Evolutionary conservation across 2,113 vertebrate species (phyloP).

Genomic region (Amphilophus citrinellus): DNA sequence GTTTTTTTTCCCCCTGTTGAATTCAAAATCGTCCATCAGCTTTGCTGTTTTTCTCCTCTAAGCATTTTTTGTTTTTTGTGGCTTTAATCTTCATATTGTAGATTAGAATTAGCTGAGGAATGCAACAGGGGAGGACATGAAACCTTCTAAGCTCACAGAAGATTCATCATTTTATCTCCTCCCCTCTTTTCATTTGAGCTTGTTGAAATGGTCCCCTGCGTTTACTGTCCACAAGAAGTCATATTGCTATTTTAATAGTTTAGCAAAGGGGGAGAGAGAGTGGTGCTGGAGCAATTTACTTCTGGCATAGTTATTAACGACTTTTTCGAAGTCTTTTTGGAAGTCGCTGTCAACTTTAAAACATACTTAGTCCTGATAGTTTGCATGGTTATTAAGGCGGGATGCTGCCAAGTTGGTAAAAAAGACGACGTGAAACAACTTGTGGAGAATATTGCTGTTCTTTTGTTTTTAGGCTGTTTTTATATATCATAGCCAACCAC

Average conservation of each 20-base stretch:
- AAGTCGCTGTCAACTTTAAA: conserved; percentile 50
- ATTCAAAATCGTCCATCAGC: conserved; percentile 12
- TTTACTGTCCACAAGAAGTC: conserved; percentile 48
- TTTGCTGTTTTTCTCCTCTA: neutral
- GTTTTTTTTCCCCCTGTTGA: neutral
- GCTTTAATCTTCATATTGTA: neutral
- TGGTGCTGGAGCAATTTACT: conserved; percentile 60
- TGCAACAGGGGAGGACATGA: conserved; percentile 10
- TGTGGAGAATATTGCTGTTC: neutral
- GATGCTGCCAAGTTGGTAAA: neutral
- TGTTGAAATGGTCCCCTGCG: conserved; percentile 5
- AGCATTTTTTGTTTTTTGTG: neutral
- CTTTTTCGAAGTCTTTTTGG: conserved; percentile 59
- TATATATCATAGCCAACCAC: neutral
- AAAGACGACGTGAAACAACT: conserved; percentile 20
- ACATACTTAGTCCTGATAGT: conserved; percentile 39
- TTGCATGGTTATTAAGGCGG: conserved; percentile 44
- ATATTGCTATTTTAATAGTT: conserved; percentile 52
- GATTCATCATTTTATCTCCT: neutral
- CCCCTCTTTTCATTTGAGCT: conserved; percentile 13
- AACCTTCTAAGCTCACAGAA: neutral
- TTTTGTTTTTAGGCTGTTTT: conserved; percentile 10
- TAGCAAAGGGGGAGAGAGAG: neutral
- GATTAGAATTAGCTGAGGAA: neutral
- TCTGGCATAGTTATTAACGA: conserved; percentile 62